Base-by-base conservation (phyloP, 2,888 invertebrate genomes). In the Ophion ventricosus region DNA sequence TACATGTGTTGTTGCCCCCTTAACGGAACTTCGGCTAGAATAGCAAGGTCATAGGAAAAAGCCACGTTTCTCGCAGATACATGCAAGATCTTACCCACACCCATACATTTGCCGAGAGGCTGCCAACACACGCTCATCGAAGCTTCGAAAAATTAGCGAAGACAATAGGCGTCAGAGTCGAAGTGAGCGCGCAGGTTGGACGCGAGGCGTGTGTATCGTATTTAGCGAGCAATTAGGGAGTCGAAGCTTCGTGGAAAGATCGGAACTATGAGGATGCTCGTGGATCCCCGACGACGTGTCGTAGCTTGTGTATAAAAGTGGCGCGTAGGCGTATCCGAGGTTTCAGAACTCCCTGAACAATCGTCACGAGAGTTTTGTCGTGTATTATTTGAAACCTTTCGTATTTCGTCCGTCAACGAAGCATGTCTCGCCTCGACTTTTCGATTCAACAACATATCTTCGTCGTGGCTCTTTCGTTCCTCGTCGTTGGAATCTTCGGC, bases 141-240 rank as follows among this genome's bases (percentile, higher is more conserved):
- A n/a, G 49, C 26, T 49, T 43, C 26, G 61, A 35, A 56, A 26
- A 64, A 72, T 64, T 54, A 79, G 56, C 14, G 54, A 49, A 49
- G 49, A 49, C 49, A 49, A 49, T 49, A 49, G 49, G 49, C 49
- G 49, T 1, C 14, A 17, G 5, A 5, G 35, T 35, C 8, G 35
- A 35, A 7, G 35, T 7, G 35, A 5, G 35, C 35, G 8, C 69
- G 29, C n/a, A 29, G n/a, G 23, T 25, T 23, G 17, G 29, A 40
- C 67, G 67, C 4, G n/a, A 49, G 23, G n/a, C 29, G 23, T 20
- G 8, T 63, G 43, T 35, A n/a, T 63, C 40, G 49, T 70, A 83
- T 77, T 86, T 87, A 87, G 86, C 85, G 85, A 70, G 70, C 84
- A 40, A 86, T 87, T 87, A 87, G 80, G 73, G 61, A 79, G 73